Evolutionary conservation across 2,888 invertebrate species (phyloP), one percentile per base, ranked within the genome.

Genomic region (Auanema sp.): DNA sequence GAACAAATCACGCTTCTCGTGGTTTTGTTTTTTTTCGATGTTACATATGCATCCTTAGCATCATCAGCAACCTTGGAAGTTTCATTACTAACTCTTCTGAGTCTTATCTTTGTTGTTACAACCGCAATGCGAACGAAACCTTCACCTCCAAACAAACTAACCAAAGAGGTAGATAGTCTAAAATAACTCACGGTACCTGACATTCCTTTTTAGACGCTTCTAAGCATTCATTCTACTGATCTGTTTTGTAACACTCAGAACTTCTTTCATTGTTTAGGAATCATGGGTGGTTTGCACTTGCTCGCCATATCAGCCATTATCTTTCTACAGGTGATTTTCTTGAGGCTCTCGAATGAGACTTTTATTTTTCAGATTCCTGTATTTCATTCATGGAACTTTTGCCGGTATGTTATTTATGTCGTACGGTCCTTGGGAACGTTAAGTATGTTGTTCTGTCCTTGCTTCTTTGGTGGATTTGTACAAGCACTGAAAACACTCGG

Each of bases 401-500:
- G 47, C 12, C 47, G 18, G 2, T 40, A 54, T 25, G 5, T 54
- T 2, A 42, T 60, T 14, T 60, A 54, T 25, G 16, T 60, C 4
- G 5, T 23, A 25, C 60, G 60, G 18, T 60, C 60, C n/a, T 21
- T 54, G 12, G 53, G 54, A 11, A 54, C 60, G 6, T 41, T 62
- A 23, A 16, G 25, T 25, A 40, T 62, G 41, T 33, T 62, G 14
- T 24, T 62, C 50, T 42, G 51, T 12, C 62, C 62, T 11, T 21
- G 56, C 21, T 62, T 42, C 43, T 40, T 62, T 10, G 62, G 62
- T 5, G 62, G 62, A 23, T 40, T 62, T 14, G 50, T 62, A n/a
- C 62, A 62, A 24, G 47, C 56, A 18, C 18, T 62, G 6, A 62
- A 62, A 56, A 56, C 60, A 23, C n/a, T 24, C 47, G 60, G 53